A percentile compares a stretch with the other conserved stretches of the same genome.
These are phyloP conservation scores for Machimus rusticus DNA, from an alignment of 2,888 invertebrate genomes.

Conservation along the genomic window DNA sequence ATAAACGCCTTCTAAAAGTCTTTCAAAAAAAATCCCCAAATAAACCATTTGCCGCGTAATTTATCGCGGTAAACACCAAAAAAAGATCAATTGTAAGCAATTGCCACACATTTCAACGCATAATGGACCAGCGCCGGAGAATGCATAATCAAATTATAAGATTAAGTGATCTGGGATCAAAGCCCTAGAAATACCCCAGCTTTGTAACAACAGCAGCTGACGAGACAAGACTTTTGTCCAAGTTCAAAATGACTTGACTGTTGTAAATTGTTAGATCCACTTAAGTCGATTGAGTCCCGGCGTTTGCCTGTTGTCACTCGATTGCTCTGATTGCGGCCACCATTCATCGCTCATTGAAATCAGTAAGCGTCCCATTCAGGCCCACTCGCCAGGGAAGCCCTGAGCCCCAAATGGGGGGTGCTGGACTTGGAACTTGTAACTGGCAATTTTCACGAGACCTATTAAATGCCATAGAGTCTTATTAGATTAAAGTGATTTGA, in stretches of 20 bases:
- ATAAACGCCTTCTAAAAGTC: neutral
- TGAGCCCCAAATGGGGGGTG: neutral
- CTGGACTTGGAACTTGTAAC: neutral
- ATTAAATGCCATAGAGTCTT: neutral
- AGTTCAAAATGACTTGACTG: neutral
- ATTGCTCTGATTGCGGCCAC: constrained; percentile 24
- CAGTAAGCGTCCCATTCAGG: constrained; percentile 25
- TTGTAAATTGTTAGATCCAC: neutral
- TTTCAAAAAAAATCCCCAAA: neutral
- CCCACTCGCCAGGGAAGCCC: neutral
- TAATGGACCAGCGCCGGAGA: neutral
- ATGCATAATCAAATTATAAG: constrained; percentile 27
- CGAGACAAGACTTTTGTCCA: neutral
- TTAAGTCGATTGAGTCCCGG: constrained; percentile 17
- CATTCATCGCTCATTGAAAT: constrained; percentile 22
- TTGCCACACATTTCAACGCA: neutral
- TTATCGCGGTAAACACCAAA: neutral
- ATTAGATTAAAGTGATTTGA: constrained; percentile 20
- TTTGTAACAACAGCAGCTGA: neutral
- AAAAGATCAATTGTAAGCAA: neutral
- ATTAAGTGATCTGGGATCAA: constrained; percentile 15
- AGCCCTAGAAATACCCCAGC: neutral
- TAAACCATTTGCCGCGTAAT: neutral
- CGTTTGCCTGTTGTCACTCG: constrained; percentile 35
- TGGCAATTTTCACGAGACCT: neutral